These are phyloP conservation scores for Cheilosia soror DNA, from an alignment of 2,888 invertebrate genomes.

Conservation along the genomic window DNA sequence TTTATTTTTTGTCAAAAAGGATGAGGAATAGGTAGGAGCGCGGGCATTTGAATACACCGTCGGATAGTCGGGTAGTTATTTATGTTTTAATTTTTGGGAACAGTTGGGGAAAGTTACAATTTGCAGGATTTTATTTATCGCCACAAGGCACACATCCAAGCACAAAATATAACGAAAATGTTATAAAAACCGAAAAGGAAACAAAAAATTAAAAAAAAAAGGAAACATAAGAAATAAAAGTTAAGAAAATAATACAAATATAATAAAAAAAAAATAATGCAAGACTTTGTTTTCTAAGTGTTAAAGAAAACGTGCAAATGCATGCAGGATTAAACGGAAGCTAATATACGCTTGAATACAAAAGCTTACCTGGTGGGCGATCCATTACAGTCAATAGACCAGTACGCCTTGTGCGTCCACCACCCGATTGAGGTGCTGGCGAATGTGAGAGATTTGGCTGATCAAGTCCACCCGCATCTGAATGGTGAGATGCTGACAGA, in stretches of 20 bases:
- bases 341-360: neutral
- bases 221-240: slow-evolving; percentile 73
- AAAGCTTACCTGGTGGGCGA: slow-evolving; percentile 90
- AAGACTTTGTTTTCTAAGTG: slow-evolving; percentile 24
- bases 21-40: slow-evolving; percentile 24
- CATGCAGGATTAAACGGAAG: slow-evolving; percentile 48
- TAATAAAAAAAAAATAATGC: neutral
- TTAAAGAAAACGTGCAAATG: slow-evolving; percentile 37
- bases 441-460: slow-evolving; percentile 81
- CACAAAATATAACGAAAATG: slow-evolving; percentile 76
- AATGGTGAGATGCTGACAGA: slow-evolving; percentile 81
- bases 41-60: neutral
- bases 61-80: neutral
- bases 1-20: slow-evolving; percentile 22
- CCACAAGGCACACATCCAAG: slow-evolving; percentile 78
- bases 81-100: slow-evolving; percentile 14
- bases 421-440: slow-evolving; percentile 79
- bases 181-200: slow-evolving; percentile 76
- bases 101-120: slow-evolving; percentile 65
- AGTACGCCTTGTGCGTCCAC: slow-evolving; percentile 89
- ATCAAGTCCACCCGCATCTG: slow-evolving; percentile 76
- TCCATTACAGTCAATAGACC: slow-evolving; percentile 94
- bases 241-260: slow-evolving; percentile 72
- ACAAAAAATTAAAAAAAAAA: slow-evolving; percentile 71
- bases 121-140: slow-evolving; percentile 74